A percentile compares a stretch with the other conserved stretches of the same genome.
Conservation (phyloP, 2,113 vertebrate species). For the Alligator sinensis region DNA sequence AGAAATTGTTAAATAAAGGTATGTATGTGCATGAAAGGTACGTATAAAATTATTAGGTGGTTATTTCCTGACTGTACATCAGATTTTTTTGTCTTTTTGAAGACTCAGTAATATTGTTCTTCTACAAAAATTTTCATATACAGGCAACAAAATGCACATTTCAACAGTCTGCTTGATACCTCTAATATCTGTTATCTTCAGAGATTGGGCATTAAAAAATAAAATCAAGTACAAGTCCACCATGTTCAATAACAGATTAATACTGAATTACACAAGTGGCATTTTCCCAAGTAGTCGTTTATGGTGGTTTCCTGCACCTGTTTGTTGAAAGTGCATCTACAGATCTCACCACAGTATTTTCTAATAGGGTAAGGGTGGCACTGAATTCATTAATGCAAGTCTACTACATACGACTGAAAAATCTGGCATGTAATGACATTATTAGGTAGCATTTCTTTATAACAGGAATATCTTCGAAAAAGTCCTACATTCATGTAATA, state of each 20-base stretch:
- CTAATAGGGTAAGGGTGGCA: background rate
- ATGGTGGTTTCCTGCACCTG: background rate
- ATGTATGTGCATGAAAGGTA: too few relatives aligned
- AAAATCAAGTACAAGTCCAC: background rate
- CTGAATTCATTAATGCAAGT: background rate
- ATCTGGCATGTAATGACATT: background rate
- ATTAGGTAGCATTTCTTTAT: background rate
- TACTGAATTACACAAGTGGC: background rate
- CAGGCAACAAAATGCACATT: background rate
- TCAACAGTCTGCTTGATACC: background rate
- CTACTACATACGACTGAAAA: background rate
- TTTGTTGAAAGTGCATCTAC: background rate
- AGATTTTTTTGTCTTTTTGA: background rate
- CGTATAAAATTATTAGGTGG: background rate
- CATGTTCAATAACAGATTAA: background rate
- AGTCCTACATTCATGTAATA: background rate
- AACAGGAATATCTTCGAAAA: background rate
- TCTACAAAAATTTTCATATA: background rate
- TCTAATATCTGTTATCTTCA: background rate
- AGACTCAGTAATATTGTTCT: background rate
- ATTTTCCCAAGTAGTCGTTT: background rate
- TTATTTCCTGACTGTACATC: background rate
- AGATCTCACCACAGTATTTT: background rate
- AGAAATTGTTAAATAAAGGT: too few relatives aligned
- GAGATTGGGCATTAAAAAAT: background rate